Base-by-base conservation (phyloP, 2,888 invertebrate genomes). In the Spodoptera exigua region DNA sequence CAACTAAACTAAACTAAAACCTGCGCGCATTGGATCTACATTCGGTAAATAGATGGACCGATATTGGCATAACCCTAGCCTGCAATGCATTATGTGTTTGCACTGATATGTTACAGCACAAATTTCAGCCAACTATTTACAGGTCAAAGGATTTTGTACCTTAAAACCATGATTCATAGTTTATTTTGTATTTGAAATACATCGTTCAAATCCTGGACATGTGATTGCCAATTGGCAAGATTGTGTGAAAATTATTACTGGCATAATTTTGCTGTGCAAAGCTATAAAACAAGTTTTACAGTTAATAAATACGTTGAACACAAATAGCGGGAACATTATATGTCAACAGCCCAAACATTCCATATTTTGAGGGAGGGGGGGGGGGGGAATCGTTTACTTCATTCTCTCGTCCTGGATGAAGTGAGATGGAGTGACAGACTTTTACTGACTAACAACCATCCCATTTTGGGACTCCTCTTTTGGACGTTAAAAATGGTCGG, bases 41-140 rank as follows among this genome's bases (percentile, higher is more conserved):
- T 63, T 76, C 72, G 52, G 66, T 60, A 58, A 74, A 76, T 61
- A 63, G 62, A 74, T 63, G 52, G 55, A 57, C 54, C 45, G 56
- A 49, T 62, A 64, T 64, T 52, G 70, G 52, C 54, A 63, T 70
- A 56, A 53, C 57, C 45, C 21, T 40, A 58, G 39, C 41, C 51
- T 54, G 57, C 68, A 66, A 77, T 66, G 51, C 67, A 74, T 74
- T 70, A 76, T 53, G 72, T 76, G 70, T 74, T 72, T 76, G 56
- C 53, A 62, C 59, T 53, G 65, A 65, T 75, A 72, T 68, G 66
- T 72, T 57, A 40, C 45, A 44, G 27, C 61, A 72, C 72, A 68
- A 62, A 70, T 75, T 69, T 61, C 41, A 58, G 61, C 45, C 43
- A 58, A 67, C 49, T 41, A 52, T 45, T 34, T 18, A 45, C 4